Evolutionary conservation across 2,888 invertebrate species (phyloP).

Genomic region (Microchrysa polita): DNA sequence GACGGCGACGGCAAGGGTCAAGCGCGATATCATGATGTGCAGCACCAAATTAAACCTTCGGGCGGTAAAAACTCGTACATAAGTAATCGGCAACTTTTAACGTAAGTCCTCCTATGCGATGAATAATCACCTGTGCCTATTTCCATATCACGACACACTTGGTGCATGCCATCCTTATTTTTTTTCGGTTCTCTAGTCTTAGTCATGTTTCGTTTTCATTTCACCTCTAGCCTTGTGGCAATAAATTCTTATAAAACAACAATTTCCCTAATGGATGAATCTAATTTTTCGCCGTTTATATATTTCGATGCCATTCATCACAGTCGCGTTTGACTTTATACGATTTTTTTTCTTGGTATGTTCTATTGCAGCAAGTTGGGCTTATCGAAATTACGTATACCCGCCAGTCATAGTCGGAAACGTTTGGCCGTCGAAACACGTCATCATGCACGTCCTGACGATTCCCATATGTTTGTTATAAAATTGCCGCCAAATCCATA

Average conservation of each 20-base stretch:
- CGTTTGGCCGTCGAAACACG: conserved; percentile 80
- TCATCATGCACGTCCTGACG: conserved; percentile 75
- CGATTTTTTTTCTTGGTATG: conserved; percentile 66
- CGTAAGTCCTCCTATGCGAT: conserved; percentile 36
- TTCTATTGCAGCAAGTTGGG: conserved; percentile 76
- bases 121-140: conserved; percentile 10
- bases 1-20: conserved; percentile 23
- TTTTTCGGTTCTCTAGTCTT: not conserved
- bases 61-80: conserved; percentile 55
- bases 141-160: not conserved
- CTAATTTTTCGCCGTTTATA: not conserved
- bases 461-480: conserved; percentile 87
- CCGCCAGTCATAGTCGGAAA: conserved; percentile 82
- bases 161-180: not conserved
- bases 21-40: conserved; percentile 44
- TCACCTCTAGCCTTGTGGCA: not conserved
- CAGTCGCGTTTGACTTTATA: conserved; percentile 63
- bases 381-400: conserved; percentile 75
- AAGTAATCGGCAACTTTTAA: conserved; percentile 50
- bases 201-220: too few relatives aligned
- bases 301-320: conserved; percentile 18
- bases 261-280: conserved; percentile 2
- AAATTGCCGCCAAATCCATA: conserved; percentile 86
- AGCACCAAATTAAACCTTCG: conserved; percentile 56
- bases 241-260: conserved; percentile 7